Evolutionary conservation across 2,113 vertebrate species (phyloP), one percentile per base, ranked within the genome.

Genomic region (Geococcyx californianus): DNA sequence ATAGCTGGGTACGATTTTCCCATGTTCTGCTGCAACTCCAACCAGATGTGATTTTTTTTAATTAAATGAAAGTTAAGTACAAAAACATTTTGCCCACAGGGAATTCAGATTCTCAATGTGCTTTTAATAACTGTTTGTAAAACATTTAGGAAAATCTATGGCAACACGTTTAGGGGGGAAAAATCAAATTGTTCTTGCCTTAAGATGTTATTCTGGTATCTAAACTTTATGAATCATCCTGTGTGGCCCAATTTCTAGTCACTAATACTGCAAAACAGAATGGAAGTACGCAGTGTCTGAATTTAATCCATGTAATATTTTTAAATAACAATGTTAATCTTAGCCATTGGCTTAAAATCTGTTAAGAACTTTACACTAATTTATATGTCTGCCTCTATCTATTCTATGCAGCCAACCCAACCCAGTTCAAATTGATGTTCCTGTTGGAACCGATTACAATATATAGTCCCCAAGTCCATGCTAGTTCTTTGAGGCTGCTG

Each of bases 91-190:
- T 97, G 97, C 97, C 98, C 95, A 85, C 80, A 25, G 98, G 97
- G 97, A 98, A 97, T 97, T 98, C 76, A 68, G 97, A 96, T 98
- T 96, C 94, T 97, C 98, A 98, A 98, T 98, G 97, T 98, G 98
- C 96, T 98, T 98, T 98, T 98, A 98, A 98, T 98, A 98, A 98
- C 96, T 96, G 97, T 98, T 98, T 98, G 96, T 98, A 97, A 98
- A 98, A 98, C 97, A 97, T 96, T 97, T 97, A 97, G 95, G 97
- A 96, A 98, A 98, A 98, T 98, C 98, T 98, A 97, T 97, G 97
- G 95, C 98, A 98, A 98, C 96, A 95, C 89, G 36, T 97, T 97
- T 92, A 85, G 85, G 55, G 75, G 16, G 0, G 84, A 38, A 85
- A 95, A 97, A 97, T 98, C 87, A 96, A 97, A 97, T 98, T 97